Base-by-base conservation (phyloP, 2,888 invertebrate genomes). In the Cheilosia scutellata region DNA sequence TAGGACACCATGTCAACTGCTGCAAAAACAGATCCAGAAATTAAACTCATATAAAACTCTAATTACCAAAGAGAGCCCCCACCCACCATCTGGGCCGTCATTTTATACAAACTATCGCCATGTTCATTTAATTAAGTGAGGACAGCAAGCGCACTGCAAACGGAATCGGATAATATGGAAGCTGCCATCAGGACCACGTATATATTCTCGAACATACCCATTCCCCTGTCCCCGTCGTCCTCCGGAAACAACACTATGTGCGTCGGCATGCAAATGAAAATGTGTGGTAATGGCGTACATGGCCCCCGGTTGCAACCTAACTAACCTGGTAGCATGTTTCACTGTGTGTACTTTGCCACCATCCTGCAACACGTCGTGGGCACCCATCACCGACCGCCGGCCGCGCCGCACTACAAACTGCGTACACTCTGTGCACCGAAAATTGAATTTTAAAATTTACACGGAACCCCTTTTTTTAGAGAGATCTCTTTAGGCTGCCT, bases 281-380 rank as follows among this genome's bases (percentile, higher is more conserved):
- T 77, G 82, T 86, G 86, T 66, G 76, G 84, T 86, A 86, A 86
- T 78, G 82, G 86, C 63, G 76, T 77, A 86, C 86, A 86, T 77
- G 86, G 76, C 82, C 86, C 53, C 80, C 71, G 82, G 72, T 71
- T 55, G 71, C 72, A 80, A 86, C 80, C 86, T 86, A 86, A 86
- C 86, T 86, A 86, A 82, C 86, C 86, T 86, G 86, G 86, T 86
- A 86, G 86, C 86, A 86, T 86, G 86, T 86, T 86, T 66, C 37
- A 68, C 37, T 68, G 82, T 77, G 76, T 86, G 82, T 86, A 77
- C 49, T 86, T 86, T 82, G 86, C 82, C 86, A 86, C 86, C 86
- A 86, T 86, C 42, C 66, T 27, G 77, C 62, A 51, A 65, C 72
- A 51, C 55, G 55, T 63, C 75, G 74, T 82, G 82, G 76, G 80